These are phyloP conservation scores for Hemicentrotus pulcherrimus DNA, from an alignment of 35 echinoderm and acorn worm species.

Conservation along the genomic window DNA sequence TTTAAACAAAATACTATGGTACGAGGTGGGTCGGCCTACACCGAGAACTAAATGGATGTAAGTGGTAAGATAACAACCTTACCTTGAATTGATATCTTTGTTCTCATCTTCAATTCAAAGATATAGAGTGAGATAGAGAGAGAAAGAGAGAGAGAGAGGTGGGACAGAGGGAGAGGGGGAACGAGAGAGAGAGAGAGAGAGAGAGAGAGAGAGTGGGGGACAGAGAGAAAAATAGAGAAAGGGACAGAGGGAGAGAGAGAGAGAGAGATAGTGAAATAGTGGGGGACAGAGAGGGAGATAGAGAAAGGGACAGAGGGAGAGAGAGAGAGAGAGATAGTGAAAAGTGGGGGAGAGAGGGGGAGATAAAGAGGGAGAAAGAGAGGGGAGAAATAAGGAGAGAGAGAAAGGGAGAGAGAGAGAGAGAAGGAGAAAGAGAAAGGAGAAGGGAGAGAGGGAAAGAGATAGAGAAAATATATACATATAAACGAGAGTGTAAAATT, in stretches of 20 bases:
- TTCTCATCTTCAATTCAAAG: not conserved
- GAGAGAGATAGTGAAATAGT: not conserved
- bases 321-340: not conserved
- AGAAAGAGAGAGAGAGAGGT: not conserved
- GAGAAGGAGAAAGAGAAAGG: not conserved
- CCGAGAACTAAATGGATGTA: not conserved
- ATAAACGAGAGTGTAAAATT: too few relatives aligned
- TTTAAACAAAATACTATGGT: not conserved
- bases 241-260: not conserved
- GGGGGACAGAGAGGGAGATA: not conserved
- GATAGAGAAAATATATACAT: too few relatives aligned
- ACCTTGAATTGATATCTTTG: not conserved
- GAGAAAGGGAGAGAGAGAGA: not conserved
- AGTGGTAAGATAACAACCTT: not conserved
- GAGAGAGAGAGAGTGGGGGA: not conserved
- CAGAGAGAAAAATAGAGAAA: not conserved
- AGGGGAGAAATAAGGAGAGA: not conserved
- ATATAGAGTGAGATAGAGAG: not conserved
- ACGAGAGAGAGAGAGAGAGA: not conserved
- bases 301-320: not conserved
- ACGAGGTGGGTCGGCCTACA: not conserved
- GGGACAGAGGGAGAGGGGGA: not conserved
- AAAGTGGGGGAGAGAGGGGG: not conserved
- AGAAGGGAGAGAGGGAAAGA: not conserved
- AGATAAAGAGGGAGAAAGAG: not conserved